Evolutionary conservation across 2,797 vertebrate species (phyloP), one percentile per base, ranked within the genome.

Genomic region (Selene dorsalis): DNA sequence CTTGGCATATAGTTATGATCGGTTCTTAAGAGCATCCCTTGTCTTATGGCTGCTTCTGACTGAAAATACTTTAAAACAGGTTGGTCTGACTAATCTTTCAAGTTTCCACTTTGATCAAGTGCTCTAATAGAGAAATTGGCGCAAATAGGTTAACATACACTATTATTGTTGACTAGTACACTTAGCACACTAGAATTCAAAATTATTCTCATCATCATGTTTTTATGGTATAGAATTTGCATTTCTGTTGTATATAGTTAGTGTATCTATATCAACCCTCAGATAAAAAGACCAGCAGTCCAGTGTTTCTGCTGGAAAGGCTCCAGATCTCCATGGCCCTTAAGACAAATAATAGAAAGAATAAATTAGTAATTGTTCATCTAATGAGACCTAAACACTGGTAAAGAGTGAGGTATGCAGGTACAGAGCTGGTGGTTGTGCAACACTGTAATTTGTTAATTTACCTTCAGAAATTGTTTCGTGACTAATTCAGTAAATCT

Each of bases 201-300:
- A 12, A 55, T 18, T 24, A 20, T 58, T 58, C 56, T 24, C 17
- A 5, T 32, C 2, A 39, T 53, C 7, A 10, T 41, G 39, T 41
- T 39, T 32, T n/a, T n/a, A n/a, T n/a, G n/a, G n/a, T n/a, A n/a
- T n/a, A n/a, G n/a, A n/a, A n/a, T n/a, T n/a, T n/a, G n/a, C n/a
- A n/a, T n/a, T n/a, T n/a, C n/a, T n/a, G n/a, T n/a, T n/a, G n/a
- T n/a, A n/a, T n/a, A n/a, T n/a, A n/a, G n/a, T n/a, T n/a, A n/a
- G n/a, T n/a, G n/a, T 50, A 55, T 68, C 16, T n/a, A 13, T 53
- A 8, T 71, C 61, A 60, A 55, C 16, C 16, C 4, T 0, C 24
- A 57, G n/a, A 10, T 48, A 64, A 45, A 69, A 13, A 53, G n/a
- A 35, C 35, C 69, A 65, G 52, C 26, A 20, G 26, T 58, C 35